Base-by-base conservation (phyloP, 2,888 invertebrate genomes). In the Blastobasis lacticolella region DNA sequence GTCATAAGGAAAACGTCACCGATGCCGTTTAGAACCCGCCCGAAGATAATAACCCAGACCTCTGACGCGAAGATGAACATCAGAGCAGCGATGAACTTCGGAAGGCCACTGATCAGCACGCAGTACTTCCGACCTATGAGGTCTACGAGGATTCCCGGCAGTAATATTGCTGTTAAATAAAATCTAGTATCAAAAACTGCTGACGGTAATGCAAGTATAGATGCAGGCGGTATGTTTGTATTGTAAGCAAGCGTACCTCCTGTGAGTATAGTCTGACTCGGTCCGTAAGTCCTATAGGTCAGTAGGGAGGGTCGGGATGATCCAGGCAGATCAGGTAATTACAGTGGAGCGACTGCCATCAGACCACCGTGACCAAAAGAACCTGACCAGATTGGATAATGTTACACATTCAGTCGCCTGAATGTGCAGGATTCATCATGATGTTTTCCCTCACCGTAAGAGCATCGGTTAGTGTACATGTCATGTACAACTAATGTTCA, bases 41-140 rank as follows among this genome's bases (percentile, higher is more conserved):
- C 66, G 8, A 68, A 38, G 0, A 67, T 49, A 6, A 73, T n/a
- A 60, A 67, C 60, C 70, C 70, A 70, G 0, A 62, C 54, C n/a
- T 68, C 58, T 0, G 53, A 62, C 0, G 63, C 64, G 38, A 69
- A 67, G 1, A 61, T 51, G 7, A 57, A 52, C 0, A 69, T 48
- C 1, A 66, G 38, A 40, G 60, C 58, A 38, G 57, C 54, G 0
- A 54, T 7, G 0, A 70, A 23, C 38, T 62, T 65, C 0, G 69
- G 69, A 0, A 69, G 5, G 5, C 52, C 54, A 0, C 45, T 47
- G 5, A 59, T 10, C 1, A 63, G 36, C 6, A 62, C 45, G 43
- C 54, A 54, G 43, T 55, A 54, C 48, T 64, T 64, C 38, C 66
- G 53, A 0, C 66, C 66, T 1, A 64, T 53, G 4, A 10, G 41